A percentile compares a stretch with the other conserved stretches of the same genome.
Evolutionary conservation across 2,113 vertebrate species (phyloP).

Genomic region (Leptodactylus fuscus): DNA sequence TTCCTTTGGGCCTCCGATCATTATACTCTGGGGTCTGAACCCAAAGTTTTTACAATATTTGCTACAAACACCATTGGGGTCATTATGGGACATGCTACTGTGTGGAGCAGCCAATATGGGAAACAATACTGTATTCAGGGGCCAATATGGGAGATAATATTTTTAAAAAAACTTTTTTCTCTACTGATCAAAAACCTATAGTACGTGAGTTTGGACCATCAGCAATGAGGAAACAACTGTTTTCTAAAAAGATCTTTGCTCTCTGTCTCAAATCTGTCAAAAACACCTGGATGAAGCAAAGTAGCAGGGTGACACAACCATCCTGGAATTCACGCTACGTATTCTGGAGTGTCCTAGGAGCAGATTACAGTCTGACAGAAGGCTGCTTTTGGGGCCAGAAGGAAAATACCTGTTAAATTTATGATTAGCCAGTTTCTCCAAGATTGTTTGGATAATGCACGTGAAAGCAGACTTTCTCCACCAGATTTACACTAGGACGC

Average conservation of each 20-base stretch:
- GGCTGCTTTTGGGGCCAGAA: not conserved
- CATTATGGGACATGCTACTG: no score
- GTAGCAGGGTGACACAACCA: not conserved
- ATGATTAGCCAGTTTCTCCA: not conserved
- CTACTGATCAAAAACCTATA: not conserved
- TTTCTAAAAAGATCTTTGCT: not conserved
- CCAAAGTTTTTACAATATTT: no score
- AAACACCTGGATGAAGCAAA: not conserved
- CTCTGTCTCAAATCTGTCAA: not conserved
- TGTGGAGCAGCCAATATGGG: no score
- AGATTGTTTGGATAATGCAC: not conserved
- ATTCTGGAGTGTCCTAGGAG: not conserved
- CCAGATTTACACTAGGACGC: not conserved
- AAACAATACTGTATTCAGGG: no score
- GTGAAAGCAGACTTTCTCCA: not conserved
- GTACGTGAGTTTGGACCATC: not conserved
- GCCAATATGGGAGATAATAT: no score
- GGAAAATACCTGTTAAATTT: not conserved
- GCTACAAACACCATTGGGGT: no score
- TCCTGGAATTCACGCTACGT: not conserved
- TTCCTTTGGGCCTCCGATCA: no score
- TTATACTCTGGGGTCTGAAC: no score
- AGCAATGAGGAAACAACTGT: not conserved
- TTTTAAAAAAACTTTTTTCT: no score
- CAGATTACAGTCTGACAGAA: not conserved